phyloP scores from a whole-genome alignment of 2,888 invertebrate species.

The Silvanus unidentatus region DNA sequence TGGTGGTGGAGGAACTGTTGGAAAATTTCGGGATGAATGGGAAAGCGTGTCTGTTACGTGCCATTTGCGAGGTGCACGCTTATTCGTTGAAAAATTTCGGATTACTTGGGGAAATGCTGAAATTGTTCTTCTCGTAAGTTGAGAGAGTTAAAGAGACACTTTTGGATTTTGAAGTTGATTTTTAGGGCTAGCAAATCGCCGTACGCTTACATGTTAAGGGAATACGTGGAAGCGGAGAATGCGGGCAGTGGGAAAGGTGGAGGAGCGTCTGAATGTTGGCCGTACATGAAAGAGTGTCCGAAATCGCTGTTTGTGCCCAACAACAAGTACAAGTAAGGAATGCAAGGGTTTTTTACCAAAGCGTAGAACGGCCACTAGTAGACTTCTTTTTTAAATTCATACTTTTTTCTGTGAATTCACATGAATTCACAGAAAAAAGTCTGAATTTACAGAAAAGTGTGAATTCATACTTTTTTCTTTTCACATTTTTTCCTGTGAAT shows the following conservation, averaged over 20 bases:
- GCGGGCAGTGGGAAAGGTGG: constrained; percentile 60
- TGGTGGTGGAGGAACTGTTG: constrained; percentile 71
- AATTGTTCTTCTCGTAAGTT: constrained; percentile 71
- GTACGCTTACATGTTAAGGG: constrained; percentile 63
- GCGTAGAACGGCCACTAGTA: no score
- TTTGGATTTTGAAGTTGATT: background rate
- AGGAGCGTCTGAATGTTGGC: constrained; percentile 73
- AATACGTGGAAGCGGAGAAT: constrained; percentile 76
- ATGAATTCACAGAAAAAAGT: no score
- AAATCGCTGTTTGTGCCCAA: constrained; percentile 67
- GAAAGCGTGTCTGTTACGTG: constrained; percentile 72
- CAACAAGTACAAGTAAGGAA: constrained; percentile 50
- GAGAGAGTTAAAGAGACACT: background rate
- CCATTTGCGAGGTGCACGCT: constrained; percentile 82
- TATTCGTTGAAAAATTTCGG: constrained; percentile 72
- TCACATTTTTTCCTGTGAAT: no score
- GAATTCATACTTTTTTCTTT: no score
- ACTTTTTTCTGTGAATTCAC: no score
- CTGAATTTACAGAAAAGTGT: no score
- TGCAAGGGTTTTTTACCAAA: constrained; percentile 3
- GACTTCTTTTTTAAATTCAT: no score
- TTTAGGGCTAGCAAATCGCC: constrained; percentile 76
- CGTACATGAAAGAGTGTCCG: constrained; percentile 75
- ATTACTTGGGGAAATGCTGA: constrained; percentile 74
- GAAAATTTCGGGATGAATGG: constrained; percentile 77